Evolutionary conservation across 2,888 invertebrate genomes (phyloP).

Genomic region (Parascotia fuliginaria): DNA sequence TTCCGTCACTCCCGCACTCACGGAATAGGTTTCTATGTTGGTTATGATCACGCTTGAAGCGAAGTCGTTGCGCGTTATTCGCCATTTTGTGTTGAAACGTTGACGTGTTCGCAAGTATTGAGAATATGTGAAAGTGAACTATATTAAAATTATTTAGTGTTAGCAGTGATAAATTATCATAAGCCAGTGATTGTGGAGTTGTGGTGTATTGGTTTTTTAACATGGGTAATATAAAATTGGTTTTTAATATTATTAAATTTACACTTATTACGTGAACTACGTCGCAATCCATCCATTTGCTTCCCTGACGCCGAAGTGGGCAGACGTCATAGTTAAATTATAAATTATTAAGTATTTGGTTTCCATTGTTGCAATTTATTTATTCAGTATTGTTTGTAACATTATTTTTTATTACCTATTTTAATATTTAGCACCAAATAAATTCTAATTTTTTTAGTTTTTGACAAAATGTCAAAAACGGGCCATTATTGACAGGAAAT

Average conservation of each 20-base stretch:
- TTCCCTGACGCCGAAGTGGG: neutral
- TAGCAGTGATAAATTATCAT: slow-evolving; percentile 14
- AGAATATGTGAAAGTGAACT: slow-evolving; percentile 36
- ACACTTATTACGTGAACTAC: too few relatives aligned
- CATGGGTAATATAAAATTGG: slow-evolving; percentile 36
- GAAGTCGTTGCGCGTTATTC: slow-evolving; percentile 24
- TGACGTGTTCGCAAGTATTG: slow-evolving; percentile 47
- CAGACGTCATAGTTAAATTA: slow-evolving; percentile 4
- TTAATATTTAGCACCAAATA: too few relatives aligned
- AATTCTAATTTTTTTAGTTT: too few relatives aligned
- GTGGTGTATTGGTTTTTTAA: slow-evolving; percentile 8
- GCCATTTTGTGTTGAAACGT: slow-evolving; percentile 54
- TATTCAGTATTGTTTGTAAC: too few relatives aligned
- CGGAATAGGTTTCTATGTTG: slow-evolving; percentile 12
- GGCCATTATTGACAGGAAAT: too few relatives aligned
- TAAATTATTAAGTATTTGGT: neutral
- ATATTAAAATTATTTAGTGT: slow-evolving; percentile 11
- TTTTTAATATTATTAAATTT: too few relatives aligned
- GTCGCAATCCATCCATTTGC: slow-evolving; percentile 8
- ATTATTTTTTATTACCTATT: too few relatives aligned
- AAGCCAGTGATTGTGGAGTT: slow-evolving; percentile 18
- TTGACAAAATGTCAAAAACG: too few relatives aligned
- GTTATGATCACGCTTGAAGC: slow-evolving; percentile 6
- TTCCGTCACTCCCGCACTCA: slow-evolving; percentile 25
- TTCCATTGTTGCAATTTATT: too few relatives aligned